phyloP scores from a whole-genome alignment of 2,888 invertebrate genomes.

The Drosophila algonquin region DNA sequence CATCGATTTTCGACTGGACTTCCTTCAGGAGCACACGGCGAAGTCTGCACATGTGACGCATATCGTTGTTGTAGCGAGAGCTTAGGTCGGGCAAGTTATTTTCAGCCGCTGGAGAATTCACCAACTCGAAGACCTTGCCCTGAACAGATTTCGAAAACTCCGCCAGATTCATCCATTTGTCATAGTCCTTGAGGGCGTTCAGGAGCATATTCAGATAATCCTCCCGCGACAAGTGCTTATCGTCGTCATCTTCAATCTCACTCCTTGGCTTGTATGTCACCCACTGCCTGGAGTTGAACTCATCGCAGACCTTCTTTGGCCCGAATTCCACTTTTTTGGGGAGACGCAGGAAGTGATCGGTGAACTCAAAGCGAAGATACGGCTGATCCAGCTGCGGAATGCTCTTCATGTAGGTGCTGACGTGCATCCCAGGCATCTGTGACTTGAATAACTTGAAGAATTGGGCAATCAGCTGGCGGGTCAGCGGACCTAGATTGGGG shows the following conservation, averaged over 20 bases:
- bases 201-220: constrained; percentile 78
- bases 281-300: constrained; percentile 76
- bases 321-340: constrained; percentile 61
- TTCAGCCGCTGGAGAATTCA: constrained; percentile 67
- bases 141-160: constrained; percentile 51
- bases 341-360: constrained; percentile 77
- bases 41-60: constrained; percentile 52
- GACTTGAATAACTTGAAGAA: constrained; percentile 78
- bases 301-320: constrained; percentile 77
- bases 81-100: constrained; percentile 51
- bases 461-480: constrained; percentile 69
- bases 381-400: constrained; percentile 74
- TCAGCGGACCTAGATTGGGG: constrained; percentile 72
- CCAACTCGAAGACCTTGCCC: constrained; percentile 58
- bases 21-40: constrained; percentile 44
- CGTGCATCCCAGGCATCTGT: constrained; percentile 44
- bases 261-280: constrained; percentile 66
- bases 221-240: constrained; percentile 66
- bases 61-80: constrained; percentile 45
- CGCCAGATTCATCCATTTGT: constrained; percentile 69
- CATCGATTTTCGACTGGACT: constrained; percentile 21
- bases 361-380: constrained; percentile 78
- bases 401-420: constrained; percentile 71
- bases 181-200: constrained; percentile 74
- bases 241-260: constrained; percentile 41